Base-by-base conservation (phyloP, 1,140 invertebrate genomes). In the Pachyrhynchus sulphureomaculatus region DNA sequence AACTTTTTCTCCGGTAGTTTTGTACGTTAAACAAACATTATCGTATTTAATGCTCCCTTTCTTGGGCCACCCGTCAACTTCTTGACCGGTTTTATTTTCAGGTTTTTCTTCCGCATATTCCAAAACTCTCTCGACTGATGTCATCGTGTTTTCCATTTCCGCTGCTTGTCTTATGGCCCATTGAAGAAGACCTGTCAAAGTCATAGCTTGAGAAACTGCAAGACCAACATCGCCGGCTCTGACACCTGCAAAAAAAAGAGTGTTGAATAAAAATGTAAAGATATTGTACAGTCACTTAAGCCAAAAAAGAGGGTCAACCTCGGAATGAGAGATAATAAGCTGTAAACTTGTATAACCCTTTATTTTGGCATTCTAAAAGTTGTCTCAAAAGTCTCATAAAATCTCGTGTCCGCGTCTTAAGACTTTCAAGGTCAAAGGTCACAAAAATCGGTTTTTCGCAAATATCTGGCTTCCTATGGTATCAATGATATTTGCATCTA, bases 131-230 rank as follows among this genome's bases (percentile, higher is more conserved):
- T 91, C 89, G 13, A 91, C 89, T 10, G 86, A 85, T 18, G 88
- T 91, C 88, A 91, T 91, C 60, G 83, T 83, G 72, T 89, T 92
- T 77, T 92, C 84, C 15, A 86, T 74, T 71, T 84, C 83, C 9
- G 83, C 80, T 62, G 80, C 82, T 66, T 86, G 85, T 42, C 84
- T 68, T 9, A 87, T 80, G 18, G 80, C 82, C 82, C 82, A 87
- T 75, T 87, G 85, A 60, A 86, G 79, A 20, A 60, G 21, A 18
- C 48, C 51, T n/a, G 29, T 24, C 17, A 67, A 29, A 0, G 12
- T 12, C 36, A 54, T 41, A 4, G 62, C 53, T 67, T 85, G 86
- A 12, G 81, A 81, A 36, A 88, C 78, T 10, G 81, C 80, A 34
- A 88, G 68, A 24, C 86, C 86, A 26, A 85, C 82, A 64, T 82